Percentiles rank a stretch among this genome's conserved stretches.
Evolutionary conservation across 2,113 vertebrate genomes (phyloP).

Genomic region (Pomatostomus ruficeps): DNA sequence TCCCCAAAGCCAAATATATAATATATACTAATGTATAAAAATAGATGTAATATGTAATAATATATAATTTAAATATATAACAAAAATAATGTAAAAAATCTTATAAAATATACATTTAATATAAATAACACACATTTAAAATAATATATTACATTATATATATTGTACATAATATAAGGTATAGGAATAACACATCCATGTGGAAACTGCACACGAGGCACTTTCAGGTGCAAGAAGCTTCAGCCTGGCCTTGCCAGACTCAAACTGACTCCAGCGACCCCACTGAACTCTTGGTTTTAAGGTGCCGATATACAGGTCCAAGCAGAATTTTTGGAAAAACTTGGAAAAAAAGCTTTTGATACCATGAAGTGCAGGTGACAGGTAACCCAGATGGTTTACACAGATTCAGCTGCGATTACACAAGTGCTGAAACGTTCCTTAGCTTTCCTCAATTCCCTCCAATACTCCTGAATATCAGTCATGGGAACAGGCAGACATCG

Average conservation of each 20-base stretch:
- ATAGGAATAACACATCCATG: neutral
- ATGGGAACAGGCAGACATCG: neutral
- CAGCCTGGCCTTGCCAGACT: neutral
- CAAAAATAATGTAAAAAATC: neutral
- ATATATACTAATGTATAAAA: neutral
- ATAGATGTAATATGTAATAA: neutral
- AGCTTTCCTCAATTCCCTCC: neutral
- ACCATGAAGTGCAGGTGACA: neutral
- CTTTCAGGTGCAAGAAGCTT: neutral
- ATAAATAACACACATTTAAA: accelerated
- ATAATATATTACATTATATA: neutral
- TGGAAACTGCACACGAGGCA: neutral
- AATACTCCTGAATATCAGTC: neutral
- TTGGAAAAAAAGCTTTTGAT: neutral
- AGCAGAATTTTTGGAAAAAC: neutral
- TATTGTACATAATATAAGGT: neutral
- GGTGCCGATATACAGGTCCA: accelerated
- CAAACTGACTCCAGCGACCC: neutral
- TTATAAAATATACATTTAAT: neutral
- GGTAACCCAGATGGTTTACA: neutral
- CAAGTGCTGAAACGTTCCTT: neutral
- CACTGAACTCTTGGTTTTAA: neutral
- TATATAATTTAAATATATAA: neutral
- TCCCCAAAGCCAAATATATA: neutral
- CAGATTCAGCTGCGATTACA: neutral